Conservation (phyloP, 2,888 invertebrate species). For the Pollenia amentaria region DNA sequence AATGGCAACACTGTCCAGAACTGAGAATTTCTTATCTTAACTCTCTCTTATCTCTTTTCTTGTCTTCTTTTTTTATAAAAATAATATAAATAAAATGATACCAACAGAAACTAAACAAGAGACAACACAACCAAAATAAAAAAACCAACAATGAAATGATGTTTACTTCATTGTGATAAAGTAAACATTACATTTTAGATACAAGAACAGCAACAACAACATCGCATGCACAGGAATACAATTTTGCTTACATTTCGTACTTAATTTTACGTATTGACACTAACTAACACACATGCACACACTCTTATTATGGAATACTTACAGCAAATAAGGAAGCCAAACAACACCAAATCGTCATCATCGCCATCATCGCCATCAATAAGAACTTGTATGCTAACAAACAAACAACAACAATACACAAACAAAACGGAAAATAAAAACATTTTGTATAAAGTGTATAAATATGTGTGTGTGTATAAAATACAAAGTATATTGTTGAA, state of each 20-base stretch:
- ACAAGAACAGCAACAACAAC: constrained; percentile 52
- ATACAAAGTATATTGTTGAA: constrained; percentile 28
- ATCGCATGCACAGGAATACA: constrained; percentile 21
- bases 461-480: not conserved
- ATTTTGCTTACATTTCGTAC: constrained; percentile 36
- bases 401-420: constrained; percentile 31
- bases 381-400: constrained; percentile 25
- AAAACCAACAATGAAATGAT: constrained; percentile 64
- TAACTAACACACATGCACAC: constrained; percentile 41
- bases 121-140: constrained; percentile 27
- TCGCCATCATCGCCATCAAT: constrained; percentile 60
- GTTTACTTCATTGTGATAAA: constrained; percentile 71
- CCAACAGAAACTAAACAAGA: constrained; percentile 45
- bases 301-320: not conserved
- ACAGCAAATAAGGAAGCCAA: constrained; percentile 72
- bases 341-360: constrained; percentile 65
- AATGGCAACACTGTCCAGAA: not conserved
- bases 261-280: constrained; percentile 65
- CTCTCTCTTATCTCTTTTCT: constrained; percentile 39
- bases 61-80: constrained; percentile 17
- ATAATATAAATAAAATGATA: constrained; percentile 43
- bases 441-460: constrained; percentile 42
- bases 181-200: constrained; percentile 68
- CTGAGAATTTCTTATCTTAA: not conserved
- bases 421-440: constrained; percentile 34